Evolutionary conservation across 2,888 invertebrate species (phyloP).

Genomic region (Leptopterna dolabrata): DNA sequence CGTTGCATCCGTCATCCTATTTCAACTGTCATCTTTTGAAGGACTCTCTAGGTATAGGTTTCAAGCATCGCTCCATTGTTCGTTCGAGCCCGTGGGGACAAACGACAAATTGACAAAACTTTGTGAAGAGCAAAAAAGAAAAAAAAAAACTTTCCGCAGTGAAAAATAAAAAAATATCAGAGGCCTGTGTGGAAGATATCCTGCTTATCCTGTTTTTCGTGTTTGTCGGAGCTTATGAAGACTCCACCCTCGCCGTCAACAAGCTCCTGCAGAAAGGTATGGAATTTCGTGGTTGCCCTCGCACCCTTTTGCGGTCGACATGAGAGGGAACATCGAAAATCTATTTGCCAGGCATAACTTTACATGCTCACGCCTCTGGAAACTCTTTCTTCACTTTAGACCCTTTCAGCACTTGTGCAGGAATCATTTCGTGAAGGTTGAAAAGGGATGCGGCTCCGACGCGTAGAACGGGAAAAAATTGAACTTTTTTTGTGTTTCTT

Average conservation of each 20-base stretch:
- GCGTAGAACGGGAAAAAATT: background rate
- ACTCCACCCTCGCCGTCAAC: background rate
- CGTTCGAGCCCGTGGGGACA: background rate
- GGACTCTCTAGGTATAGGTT: constrained; percentile 21
- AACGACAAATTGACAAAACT: constrained; percentile 10
- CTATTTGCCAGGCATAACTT: background rate
- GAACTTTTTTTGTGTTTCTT: background rate
- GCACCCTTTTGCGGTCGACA: background rate
- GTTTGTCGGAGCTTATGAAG: background rate
- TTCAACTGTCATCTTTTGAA: constrained; percentile 17
- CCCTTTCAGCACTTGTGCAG: background rate
- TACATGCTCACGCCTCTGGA: constrained; percentile 7
- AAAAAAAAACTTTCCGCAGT: background rate
- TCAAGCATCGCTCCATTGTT: background rate
- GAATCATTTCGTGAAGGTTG: background rate
- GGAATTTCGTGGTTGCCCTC: background rate
- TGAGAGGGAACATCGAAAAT: background rate
- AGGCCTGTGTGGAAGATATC: background rate
- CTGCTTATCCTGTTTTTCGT: background rate
- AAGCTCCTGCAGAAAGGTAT: background rate
- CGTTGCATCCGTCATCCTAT: constrained; percentile 15
- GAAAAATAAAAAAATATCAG: background rate
- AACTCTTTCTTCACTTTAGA: background rate
- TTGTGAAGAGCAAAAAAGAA: background rate
- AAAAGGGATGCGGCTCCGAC: background rate